These are phyloP conservation scores for Xiphorhynchus elegans DNA, from an alignment of 2,113 vertebrate species.

Conservation along the genomic window DNA sequence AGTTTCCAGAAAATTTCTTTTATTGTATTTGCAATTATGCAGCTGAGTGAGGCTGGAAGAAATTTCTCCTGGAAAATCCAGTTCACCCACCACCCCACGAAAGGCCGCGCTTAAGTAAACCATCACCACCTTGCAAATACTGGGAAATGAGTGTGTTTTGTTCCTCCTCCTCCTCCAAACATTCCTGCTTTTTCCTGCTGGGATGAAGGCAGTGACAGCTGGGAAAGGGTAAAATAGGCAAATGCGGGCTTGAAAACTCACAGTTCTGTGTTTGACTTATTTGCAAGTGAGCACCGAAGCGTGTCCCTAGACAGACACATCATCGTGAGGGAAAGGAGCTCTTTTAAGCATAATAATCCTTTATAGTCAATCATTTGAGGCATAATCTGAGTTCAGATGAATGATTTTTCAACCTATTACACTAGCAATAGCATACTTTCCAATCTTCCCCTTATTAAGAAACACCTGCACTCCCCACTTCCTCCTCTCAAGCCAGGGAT, in stretches of 20 bases:
- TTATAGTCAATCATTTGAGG: background rate
- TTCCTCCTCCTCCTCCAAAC: background rate
- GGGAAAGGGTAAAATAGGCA: background rate
- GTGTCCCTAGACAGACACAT: background rate
- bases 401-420: constrained; percentile 6
- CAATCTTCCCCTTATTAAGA: background rate
- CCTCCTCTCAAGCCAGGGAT: constrained; percentile 13
- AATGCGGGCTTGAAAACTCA: background rate
- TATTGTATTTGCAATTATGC: background rate
- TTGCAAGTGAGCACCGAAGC: background rate
- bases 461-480: background rate
- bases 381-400: background rate
- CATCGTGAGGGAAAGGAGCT: background rate
- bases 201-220: background rate
- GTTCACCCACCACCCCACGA: background rate
- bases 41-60: background rate
- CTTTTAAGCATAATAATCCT: background rate
- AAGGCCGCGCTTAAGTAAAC: background rate
- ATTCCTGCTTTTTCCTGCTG: background rate
- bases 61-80: background rate
- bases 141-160: background rate
- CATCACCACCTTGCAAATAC: background rate
- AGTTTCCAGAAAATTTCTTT: background rate
- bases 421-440: background rate
- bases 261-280: background rate